Evolutionary conservation across 2,888 invertebrate species (phyloP).

Genomic region (Drosophila birchii): DNA sequence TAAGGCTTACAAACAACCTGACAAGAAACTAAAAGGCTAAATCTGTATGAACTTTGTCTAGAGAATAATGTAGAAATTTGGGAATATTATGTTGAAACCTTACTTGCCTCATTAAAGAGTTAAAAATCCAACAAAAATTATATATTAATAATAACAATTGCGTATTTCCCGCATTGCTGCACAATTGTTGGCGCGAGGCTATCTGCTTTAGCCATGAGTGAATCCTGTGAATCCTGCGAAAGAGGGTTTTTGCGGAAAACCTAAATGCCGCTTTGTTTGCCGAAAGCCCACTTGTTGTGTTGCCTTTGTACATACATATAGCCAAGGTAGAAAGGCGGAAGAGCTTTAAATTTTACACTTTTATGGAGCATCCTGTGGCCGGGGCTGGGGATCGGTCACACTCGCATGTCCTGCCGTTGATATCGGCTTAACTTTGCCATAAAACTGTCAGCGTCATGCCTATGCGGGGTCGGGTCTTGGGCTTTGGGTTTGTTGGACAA

Average conservation of each 20-base stretch:
- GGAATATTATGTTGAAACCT: neutral
- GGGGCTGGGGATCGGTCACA: constrained; percentile 54
- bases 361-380: constrained; percentile 51
- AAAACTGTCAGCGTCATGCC: constrained; percentile 79
- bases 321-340: constrained; percentile 63
- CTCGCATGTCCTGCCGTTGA: constrained; percentile 70
- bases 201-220: constrained; percentile 78
- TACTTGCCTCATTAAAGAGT: neutral
- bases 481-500: constrained; percentile 49
- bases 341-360: constrained; percentile 78
- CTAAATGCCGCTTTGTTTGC: constrained; percentile 73
- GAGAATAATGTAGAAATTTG: neutral
- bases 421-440: constrained; percentile 80
- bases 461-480: constrained; percentile 50
- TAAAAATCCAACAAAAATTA: neutral
- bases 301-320: neutral
- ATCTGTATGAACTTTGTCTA: neutral
- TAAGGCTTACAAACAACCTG: neutral
- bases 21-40: neutral
- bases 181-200: constrained; percentile 43
- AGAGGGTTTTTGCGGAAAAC: constrained; percentile 62
- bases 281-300: constrained; percentile 67
- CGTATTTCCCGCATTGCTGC: constrained; percentile 31
- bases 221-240: constrained; percentile 63
- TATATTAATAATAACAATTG: constrained; percentile 8